phyloP scores from a whole-genome alignment of 2,113 vertebrate genomes.

The Oxyura jamaicensis region DNA sequence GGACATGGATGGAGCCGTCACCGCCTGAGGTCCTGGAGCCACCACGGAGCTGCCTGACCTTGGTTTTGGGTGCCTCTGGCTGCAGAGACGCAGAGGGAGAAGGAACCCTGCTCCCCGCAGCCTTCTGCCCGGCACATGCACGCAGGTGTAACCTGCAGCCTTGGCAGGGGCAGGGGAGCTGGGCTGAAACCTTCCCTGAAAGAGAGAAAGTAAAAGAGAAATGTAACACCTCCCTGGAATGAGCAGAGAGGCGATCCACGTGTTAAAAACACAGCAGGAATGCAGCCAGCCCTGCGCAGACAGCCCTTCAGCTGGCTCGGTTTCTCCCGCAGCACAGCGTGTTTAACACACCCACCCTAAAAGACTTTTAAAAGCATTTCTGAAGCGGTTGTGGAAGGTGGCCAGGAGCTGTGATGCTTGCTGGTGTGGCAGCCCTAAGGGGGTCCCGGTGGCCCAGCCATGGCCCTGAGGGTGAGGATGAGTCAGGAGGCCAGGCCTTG shows the following conservation, averaged over 20 bases:
- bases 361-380: neutral
- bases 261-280: neutral
- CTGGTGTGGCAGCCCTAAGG: neutral
- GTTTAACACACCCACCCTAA: neutral
- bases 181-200: neutral
- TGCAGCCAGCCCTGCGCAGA: neutral
- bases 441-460: neutral
- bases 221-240: neutral
- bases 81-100: neutral
- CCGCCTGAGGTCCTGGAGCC: too few relatives aligned
- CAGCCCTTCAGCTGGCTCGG: neutral
- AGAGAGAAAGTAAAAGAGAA: neutral
- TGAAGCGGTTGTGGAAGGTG: neutral
- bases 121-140: fast-evolving
- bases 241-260: neutral
- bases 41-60: neutral
- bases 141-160: too few relatives aligned
- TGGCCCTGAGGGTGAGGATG: neutral
- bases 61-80: neutral
- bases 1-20: too few relatives aligned
- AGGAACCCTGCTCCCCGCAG: too few relatives aligned
- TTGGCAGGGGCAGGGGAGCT: neutral
- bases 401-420: neutral
- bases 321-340: fast-evolving
- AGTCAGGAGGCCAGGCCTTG: neutral